Evolutionary conservation across 2,113 vertebrate species (phyloP), one percentile per base, ranked within the genome.

Genomic region (Notothenia coriiceps): DNA sequence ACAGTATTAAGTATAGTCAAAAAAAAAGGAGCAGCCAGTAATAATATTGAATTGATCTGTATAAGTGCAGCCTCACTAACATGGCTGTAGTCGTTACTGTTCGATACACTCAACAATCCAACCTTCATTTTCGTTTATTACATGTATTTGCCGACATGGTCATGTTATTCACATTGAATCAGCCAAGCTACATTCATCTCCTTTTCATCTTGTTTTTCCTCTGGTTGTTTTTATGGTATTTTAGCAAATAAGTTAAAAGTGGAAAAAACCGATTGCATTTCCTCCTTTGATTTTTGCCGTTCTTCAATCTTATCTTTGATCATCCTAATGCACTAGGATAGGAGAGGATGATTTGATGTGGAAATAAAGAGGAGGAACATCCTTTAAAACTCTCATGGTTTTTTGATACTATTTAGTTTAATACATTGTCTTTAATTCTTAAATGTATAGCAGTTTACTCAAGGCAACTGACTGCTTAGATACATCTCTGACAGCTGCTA

Each of bases 221-320:
- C 5, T 15, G 49, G 56, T 63, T 51, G 17, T 25, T 25, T 25
- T 25, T 25, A 25, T 25, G 25, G 25, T 20, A 51, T 80, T 80
- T 60, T 44, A 55, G 56, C 20, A 35, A 17, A 40, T 0, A 40
- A 69, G 51, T 71, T 14, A 25, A 25, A 67, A 44, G 40, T 6
- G 6, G 5, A 5, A 3, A 25, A 10, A 22, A 80, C 44, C 11
- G 18, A 25, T 63, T 56, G 51, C 35, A 59, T 50, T 78, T 77
- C 47, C 59, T 6, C 47, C 20, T 78, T 68, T 79, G 65, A 62
- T 52, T 77, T 72, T 25, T 60, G 52, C 63, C 74, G 52, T 52
- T 52, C n/a, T 57, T 76, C 61, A 15, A 46, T 80, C 50, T 59
- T 20, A 52, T 44, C 68, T 65, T 79, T 86, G 74, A 82, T 84